These are phyloP conservation scores for Lasiommata megera DNA, from an alignment of 2,888 invertebrate species.

Conservation along the genomic window DNA sequence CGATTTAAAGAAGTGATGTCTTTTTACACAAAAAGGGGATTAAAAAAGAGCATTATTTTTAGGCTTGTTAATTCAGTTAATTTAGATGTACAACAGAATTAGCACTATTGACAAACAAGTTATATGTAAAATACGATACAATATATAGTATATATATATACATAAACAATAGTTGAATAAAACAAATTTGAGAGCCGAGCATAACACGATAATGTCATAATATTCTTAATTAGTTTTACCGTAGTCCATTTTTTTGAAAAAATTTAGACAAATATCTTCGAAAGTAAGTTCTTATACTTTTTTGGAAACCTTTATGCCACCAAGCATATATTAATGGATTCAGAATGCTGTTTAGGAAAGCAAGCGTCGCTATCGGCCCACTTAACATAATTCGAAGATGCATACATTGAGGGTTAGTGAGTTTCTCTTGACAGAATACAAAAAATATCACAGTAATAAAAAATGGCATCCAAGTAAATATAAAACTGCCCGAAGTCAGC, in stretches of 20 bases:
- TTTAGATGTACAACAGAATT: too few relatives aligned
- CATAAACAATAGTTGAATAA: too few relatives aligned
- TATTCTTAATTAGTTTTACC: too few relatives aligned
- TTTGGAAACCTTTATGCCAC: conserved; percentile 86
- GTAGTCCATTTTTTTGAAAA: conserved; percentile 18
- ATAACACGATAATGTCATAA: too few relatives aligned
- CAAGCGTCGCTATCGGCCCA: conserved; percentile 82
- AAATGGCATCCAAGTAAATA: conserved; percentile 84
- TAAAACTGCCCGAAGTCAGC: conserved; percentile 82
- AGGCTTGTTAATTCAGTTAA: too few relatives aligned
- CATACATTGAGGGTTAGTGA: conserved; percentile 69
- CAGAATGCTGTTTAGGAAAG: conserved; percentile 82
- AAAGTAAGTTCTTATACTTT: conserved; percentile 60
- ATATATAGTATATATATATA: too few relatives aligned
- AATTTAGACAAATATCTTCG: conserved; percentile 36
- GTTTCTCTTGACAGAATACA: conserved; percentile 74
- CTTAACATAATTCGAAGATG: conserved; percentile 73
- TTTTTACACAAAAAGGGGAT: too few relatives aligned
- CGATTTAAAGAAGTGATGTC: too few relatives aligned
- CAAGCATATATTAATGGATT: conserved; percentile 86
- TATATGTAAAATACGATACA: too few relatives aligned
- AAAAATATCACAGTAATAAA: conserved; percentile 80
- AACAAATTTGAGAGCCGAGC: not conserved
- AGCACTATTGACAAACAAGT: too few relatives aligned
- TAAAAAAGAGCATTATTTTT: too few relatives aligned